These are phyloP conservation scores for Macropodus opercularis DNA, from an alignment of 2,797 vertebrate species.

Conservation along the genomic window DNA sequence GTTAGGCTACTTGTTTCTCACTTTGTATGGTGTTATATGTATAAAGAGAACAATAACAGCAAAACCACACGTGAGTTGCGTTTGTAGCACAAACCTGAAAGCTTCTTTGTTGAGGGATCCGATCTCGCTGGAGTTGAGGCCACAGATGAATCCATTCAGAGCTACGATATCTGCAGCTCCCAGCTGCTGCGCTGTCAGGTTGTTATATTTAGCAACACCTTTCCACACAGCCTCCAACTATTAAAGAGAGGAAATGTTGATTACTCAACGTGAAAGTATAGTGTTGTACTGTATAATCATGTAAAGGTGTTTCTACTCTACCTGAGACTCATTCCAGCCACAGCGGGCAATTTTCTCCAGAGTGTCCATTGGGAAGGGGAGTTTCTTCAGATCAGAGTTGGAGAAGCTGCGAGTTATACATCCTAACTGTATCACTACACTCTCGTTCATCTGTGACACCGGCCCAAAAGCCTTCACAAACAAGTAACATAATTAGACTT, in stretches of 20 bases:
- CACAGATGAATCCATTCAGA: constrained; percentile 78
- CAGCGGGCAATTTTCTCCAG: constrained; percentile 68
- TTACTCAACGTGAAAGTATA: not conserved
- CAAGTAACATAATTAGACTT: not conserved
- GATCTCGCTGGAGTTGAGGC: constrained; percentile 65
- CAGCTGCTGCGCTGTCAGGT: constrained; percentile 48
- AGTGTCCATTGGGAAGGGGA: constrained; percentile 66
- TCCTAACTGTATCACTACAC: constrained; percentile 57
- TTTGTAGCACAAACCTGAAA: constrained; percentile 70
- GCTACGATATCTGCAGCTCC: constrained; percentile 62
- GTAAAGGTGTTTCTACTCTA: constrained; percentile 27
- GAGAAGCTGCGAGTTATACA: constrained; percentile 74
- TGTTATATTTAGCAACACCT: constrained; percentile 37
- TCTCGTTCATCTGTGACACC: constrained; percentile 58
- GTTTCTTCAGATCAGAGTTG: constrained; percentile 52
- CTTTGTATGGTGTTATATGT: too few relatives aligned
- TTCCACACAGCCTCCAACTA: constrained; percentile 72
- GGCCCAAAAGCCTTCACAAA: constrained; percentile 67
- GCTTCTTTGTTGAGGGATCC: constrained; percentile 45
- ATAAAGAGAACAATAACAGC: too few relatives aligned
- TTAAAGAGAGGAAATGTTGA: not conserved
- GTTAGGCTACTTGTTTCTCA: too few relatives aligned
- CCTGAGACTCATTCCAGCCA: constrained; percentile 75
- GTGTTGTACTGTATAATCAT: not conserved
- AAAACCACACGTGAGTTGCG: not conserved